Conservation (phyloP, 2,797 vertebrate species). For the Myotis pilosus region DNA sequence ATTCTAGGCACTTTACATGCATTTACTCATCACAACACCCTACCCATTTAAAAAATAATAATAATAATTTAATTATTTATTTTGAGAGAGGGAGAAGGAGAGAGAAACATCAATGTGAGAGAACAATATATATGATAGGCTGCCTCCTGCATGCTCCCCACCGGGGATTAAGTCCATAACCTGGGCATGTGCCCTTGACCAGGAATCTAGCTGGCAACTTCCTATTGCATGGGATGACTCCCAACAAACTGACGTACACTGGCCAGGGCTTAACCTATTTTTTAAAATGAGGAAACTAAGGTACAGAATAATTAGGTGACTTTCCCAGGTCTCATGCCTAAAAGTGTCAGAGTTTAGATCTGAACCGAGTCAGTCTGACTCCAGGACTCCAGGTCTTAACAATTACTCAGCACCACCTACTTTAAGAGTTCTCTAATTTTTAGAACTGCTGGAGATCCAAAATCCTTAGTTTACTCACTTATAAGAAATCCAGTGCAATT, state of each 20-base stretch:
- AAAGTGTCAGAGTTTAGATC: background rate
- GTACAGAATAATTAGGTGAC: background rate
- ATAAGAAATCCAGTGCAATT: background rate
- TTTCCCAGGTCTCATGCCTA: background rate
- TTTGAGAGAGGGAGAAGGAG: background rate
- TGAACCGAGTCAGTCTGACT: background rate
- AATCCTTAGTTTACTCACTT: conserved; percentile 16
- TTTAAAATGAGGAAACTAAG: conserved; percentile 27
- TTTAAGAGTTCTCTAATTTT: background rate
- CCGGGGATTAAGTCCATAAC: background rate
- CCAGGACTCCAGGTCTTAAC: background rate
- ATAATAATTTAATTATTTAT: background rate
- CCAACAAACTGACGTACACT: background rate
- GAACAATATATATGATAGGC: background rate
- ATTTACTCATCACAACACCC: background rate
- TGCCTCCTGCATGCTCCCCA: background rate
- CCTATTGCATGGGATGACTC: background rate
- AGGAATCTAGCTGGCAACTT: background rate
- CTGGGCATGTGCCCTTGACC: background rate
- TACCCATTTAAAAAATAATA: background rate
- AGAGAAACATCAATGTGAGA: background rate
- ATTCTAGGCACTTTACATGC: background rate
- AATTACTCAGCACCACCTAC: background rate
- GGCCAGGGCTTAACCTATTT: background rate
- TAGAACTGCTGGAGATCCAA: background rate